Evolutionary conservation across 2,113 vertebrate genomes (phyloP), one percentile per base, ranked within the genome.

Genomic region (Thryonomys swinderianus): DNA sequence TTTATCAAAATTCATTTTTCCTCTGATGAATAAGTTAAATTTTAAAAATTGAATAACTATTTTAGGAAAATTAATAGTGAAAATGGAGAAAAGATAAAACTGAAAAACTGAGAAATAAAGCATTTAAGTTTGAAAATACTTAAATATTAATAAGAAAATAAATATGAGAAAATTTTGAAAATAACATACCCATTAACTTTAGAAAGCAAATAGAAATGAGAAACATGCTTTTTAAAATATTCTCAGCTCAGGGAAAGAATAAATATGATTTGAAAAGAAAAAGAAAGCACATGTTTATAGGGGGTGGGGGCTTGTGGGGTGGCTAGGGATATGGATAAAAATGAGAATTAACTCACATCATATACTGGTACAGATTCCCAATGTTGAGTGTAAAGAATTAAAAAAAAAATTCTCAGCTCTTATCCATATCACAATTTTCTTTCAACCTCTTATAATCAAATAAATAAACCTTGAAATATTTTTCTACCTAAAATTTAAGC

Each of bases 1-100:
- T 83, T 92, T 57, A 48, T 27, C 64, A 79, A 87, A 87, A 86
- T 37, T 89, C 61, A 85, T 20, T 81, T 7, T 86, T 90, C 25
- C 5, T 3, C 2, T 14, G 62, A 62, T 71, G 13, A 79, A 42
- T 20, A 57, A 42, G 40, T 48, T 27, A 66, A 71, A 86, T 34
- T 90, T 78, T n/a, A 30, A 34, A 95, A 27, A 55, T 48, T 55
- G 18, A 85, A 6, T 34, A n/a, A 40, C 6, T 84, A 42, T 66
- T 21, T 14, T 13, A 88, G 86, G 12, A 88, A 81, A 20, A 25
- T 21, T 82, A 69, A 61, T 27, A 40, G 48, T 57, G 21, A 10
- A 66, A 84, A 51, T 20, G 78, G 45, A 76, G 69, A 40, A n/a
- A 61, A 0, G 40, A 17, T 34, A 90, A 88, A 45, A 62, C 23